These are phyloP conservation scores for Zaprionus africanus DNA, from an alignment of 1,140 invertebrate genomes.

Conservation along the genomic window DNA sequence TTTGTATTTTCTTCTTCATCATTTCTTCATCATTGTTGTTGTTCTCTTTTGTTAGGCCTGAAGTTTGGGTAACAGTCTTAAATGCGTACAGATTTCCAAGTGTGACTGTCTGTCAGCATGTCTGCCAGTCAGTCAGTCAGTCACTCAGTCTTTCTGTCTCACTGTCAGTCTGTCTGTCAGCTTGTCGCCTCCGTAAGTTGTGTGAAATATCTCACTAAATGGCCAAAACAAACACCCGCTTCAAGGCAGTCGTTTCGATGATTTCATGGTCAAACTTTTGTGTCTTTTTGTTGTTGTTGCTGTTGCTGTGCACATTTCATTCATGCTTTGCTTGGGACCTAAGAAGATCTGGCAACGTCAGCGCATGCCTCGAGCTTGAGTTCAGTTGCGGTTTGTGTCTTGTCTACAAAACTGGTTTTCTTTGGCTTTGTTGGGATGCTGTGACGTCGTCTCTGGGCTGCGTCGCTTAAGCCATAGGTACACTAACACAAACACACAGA, in stretches of 20 bases:
- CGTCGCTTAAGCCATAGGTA: constrained; percentile 19
- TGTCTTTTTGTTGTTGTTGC: constrained; percentile 17
- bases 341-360: constrained; percentile 50
- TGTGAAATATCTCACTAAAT: constrained; percentile 78
- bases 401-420: constrained; percentile 69
- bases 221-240: constrained; percentile 71
- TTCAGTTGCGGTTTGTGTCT: constrained; percentile 57
- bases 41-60: constrained; percentile 43
- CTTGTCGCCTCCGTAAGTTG: constrained; percentile 42
- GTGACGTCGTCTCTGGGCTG: constrained; percentile 31
- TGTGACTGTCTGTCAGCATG: constrained; percentile 48
- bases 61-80: constrained; percentile 24
- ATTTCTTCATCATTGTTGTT: constrained; percentile 30
- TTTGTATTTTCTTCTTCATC: constrained; percentile 47
- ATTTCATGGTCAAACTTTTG: constrained; percentile 61
- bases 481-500: constrained; percentile 13
- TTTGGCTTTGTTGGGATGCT: constrained; percentile 43
- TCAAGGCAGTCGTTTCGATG: constrained; percentile 58
- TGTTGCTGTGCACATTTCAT: constrained; percentile 34
- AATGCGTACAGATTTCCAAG: constrained; percentile 59
- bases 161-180: constrained; percentile 49
- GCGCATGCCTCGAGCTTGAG: background rate
- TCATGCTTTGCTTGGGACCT: constrained; percentile 26
- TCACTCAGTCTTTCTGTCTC: constrained; percentile 39
- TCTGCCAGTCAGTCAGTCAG: constrained; percentile 49